Conservation (phyloP, 2,888 invertebrate species). For the Villa cingulata region DNA sequence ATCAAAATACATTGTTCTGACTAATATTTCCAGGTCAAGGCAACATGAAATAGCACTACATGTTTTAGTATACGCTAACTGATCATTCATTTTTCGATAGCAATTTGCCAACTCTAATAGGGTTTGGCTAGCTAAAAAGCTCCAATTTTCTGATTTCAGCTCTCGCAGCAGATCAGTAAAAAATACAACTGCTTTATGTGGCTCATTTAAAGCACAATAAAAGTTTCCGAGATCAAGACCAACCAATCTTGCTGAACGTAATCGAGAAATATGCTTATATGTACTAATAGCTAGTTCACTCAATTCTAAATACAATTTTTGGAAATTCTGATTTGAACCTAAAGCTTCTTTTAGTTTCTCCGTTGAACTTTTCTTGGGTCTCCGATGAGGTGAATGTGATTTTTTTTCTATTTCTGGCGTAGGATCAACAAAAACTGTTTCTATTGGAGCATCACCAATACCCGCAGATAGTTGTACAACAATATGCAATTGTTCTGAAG, state of each 20-base stretch:
- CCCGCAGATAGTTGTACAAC: slow-evolving; percentile 85
- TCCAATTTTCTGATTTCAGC: slow-evolving; percentile 81
- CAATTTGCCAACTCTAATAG: slow-evolving; percentile 73
- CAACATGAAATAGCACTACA: slow-evolving; percentile 70
- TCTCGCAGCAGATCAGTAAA: slow-evolving; percentile 74
- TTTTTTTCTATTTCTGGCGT: slow-evolving; percentile 26
- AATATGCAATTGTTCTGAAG: slow-evolving; percentile 77
- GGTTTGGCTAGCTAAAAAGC: slow-evolving; percentile 65
- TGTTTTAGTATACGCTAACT: slow-evolving; percentile 54
- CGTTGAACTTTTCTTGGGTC: slow-evolving; percentile 43
- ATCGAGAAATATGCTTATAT: slow-evolving; percentile 80
- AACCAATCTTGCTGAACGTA: slow-evolving; percentile 70
- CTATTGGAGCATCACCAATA: slow-evolving; percentile 61
- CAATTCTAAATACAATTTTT: slow-evolving; percentile 81
- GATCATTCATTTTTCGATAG: slow-evolving; percentile 66
- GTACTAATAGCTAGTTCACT: slow-evolving; percentile 93
- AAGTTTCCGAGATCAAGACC: slow-evolving; percentile 83
- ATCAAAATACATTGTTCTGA: slow-evolving; percentile 64
- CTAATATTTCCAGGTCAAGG: slow-evolving; percentile 56
- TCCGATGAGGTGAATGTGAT: slow-evolving; percentile 39
- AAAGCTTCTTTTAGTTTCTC: slow-evolving; percentile 80
- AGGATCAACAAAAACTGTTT: slow-evolving; percentile 25
- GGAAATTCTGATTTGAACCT: slow-evolving; percentile 77
- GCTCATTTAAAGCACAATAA: slow-evolving; percentile 73
- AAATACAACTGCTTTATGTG: slow-evolving; percentile 80